Evolutionary conservation across 1,140 invertebrate species (phyloP).

Genomic region (Sitophilus oryzae): DNA sequence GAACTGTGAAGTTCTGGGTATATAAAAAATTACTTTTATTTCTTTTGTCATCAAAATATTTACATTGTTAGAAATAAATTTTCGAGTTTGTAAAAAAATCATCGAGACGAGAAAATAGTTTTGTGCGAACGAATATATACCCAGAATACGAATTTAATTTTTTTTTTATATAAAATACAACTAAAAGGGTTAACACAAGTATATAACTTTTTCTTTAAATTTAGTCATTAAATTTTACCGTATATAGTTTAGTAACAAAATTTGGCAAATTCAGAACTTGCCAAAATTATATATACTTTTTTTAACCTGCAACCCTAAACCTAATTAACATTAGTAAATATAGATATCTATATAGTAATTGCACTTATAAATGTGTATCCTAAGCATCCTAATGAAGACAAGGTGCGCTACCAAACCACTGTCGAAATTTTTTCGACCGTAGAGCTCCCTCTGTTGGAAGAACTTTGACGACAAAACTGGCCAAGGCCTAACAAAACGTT

Average conservation of each 20-base stretch:
- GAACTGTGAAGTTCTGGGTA: neutral
- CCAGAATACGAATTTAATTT: neutral
- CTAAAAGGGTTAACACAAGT: conserved; percentile 1
- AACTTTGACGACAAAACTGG: conserved; percentile 38
- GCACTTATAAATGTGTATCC: conserved; percentile 31
- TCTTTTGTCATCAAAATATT: no score
- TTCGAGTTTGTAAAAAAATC: no score
- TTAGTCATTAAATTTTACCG: neutral
- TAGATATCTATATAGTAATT: conserved; percentile 38
- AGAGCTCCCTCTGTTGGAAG: conserved; percentile 36
- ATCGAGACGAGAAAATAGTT: no score
- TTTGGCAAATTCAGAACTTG: conserved; percentile 29
- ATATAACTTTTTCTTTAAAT: neutral
- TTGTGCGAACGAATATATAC: no score
- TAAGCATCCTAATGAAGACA: conserved; percentile 26
- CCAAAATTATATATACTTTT: conserved; percentile 19
- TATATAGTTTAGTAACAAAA: conserved; percentile 14
- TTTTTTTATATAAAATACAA: no score
- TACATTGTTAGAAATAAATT: no score
- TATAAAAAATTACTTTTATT: no score
- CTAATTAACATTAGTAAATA: conserved; percentile 35
- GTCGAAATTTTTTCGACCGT: conserved; percentile 19
- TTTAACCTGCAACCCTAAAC: conserved; percentile 15
- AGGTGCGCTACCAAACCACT: no score
- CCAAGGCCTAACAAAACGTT: conserved; percentile 36